Evolutionary conservation across 2,888 invertebrate genomes (phyloP).

Genomic region (Spodoptera picta): DNA sequence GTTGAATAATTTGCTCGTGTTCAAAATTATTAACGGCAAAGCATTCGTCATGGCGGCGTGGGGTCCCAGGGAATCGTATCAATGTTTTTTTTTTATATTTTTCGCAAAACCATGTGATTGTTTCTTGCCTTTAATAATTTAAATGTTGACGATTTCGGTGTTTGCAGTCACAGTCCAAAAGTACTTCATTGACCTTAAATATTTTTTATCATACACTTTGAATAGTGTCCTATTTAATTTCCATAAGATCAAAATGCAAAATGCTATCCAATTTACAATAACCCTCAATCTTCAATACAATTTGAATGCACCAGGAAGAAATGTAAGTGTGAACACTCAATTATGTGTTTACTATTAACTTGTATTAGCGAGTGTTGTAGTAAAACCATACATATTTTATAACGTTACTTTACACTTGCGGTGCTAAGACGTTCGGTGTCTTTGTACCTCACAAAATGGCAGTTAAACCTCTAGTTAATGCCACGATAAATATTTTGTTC

Average conservation of each 20-base stretch:
- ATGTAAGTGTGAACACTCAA: slow-evolving; percentile 23
- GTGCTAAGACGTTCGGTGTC: slow-evolving; percentile 34
- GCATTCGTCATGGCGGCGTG: slow-evolving; percentile 60
- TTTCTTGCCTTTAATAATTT: too few species aligned
- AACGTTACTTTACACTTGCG: slow-evolving; percentile 18
- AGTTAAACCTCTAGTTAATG: slow-evolving; percentile 43
- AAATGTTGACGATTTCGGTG: too few species aligned
- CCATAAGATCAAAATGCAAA: background rate
- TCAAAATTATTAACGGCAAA: slow-evolving; percentile 74
- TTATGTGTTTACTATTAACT: slow-evolving; percentile 33
- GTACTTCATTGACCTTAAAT: too few species aligned
- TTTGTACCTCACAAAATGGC: slow-evolving; percentile 42
- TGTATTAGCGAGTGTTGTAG: slow-evolving; percentile 23
- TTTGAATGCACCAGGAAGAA: slow-evolving; percentile 38
- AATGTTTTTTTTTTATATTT: slow-evolving; percentile 27
- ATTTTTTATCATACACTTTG: too few species aligned
- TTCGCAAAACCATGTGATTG: slow-evolving; percentile 3
- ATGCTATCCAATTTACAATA: slow-evolving; percentile 8
- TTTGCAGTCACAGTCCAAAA: too few species aligned
- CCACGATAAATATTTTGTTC: slow-evolving; percentile 36
- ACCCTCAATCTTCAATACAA: slow-evolving; percentile 20
- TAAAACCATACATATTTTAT: slow-evolving; percentile 25
- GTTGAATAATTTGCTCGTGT: slow-evolving; percentile 79
- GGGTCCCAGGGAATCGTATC: slow-evolving; percentile 47
- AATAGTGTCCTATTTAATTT: too few species aligned